Evolutionary conservation across 2,797 vertebrate genomes (phyloP).

Genomic region (Scarus forsteni): DNA sequence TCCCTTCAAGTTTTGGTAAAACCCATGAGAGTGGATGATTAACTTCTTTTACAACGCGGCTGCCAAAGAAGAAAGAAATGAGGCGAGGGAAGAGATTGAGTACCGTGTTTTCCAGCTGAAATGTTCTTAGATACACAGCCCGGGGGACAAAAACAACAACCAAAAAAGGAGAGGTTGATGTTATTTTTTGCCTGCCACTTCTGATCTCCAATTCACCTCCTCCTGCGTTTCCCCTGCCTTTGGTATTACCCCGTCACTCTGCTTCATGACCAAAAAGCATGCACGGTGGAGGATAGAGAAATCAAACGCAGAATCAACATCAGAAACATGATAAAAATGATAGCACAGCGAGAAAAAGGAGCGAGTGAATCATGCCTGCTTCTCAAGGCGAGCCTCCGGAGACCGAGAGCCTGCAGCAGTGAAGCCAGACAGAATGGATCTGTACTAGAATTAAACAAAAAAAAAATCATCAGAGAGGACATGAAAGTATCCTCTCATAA

Average conservation of each 20-base stretch:
- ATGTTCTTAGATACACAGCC: constrained; percentile 48
- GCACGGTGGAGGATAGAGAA: constrained; percentile 49
- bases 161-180: not conserved
- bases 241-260: constrained; percentile 41
- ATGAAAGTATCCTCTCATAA: constrained; percentile 53
- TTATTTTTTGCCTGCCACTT: constrained; percentile 6
- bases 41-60: constrained; percentile 16
- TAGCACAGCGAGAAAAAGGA: constrained; percentile 19
- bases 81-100: constrained; percentile 18
- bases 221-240: constrained; percentile 53
- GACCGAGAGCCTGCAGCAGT: constrained; percentile 54
- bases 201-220: constrained; percentile 54
- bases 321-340: constrained; percentile 52
- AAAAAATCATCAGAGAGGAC: constrained; percentile 59
- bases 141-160: constrained; percentile 11
- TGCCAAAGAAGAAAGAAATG: constrained; percentile 33
- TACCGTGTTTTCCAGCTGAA: constrained; percentile 47
- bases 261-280: constrained; percentile 45
- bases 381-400: constrained; percentile 53
- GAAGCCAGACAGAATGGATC: constrained; percentile 54
- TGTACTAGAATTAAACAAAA: constrained; percentile 59
- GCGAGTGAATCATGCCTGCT: constrained; percentile 37
- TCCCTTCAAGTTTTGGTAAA: constrained; percentile 20
- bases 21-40: constrained; percentile 14
- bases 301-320: constrained; percentile 62